Base-by-base conservation (phyloP, 2,113 vertebrate genomes). In the Eira barbara region DNA sequence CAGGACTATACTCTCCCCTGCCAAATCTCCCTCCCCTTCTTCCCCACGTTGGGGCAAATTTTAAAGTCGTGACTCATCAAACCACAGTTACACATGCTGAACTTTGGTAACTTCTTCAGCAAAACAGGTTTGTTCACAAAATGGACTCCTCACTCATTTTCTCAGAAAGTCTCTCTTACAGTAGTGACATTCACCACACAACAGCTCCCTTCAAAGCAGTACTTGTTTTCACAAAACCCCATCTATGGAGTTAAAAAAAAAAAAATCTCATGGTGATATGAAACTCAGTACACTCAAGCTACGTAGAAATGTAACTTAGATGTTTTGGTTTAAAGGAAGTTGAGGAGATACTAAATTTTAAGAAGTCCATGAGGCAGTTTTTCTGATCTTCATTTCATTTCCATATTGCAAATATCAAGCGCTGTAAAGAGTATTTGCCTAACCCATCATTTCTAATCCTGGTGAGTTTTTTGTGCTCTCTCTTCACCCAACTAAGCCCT, bases 351-450 rank as follows among this genome's bases (percentile, higher is more conserved):
- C 17, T 83, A 49, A 4, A 52, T 94, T 96, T 95, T 91, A 67
- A 93, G 92, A 83, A 97, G 74, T 52, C 91, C 31, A 29, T 1
- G 3, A 97, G 82, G 11, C 79, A 52, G 63, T 31, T 47, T 4
- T 61, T 84, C 90, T 80, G 67, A 96, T 95, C 94, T 97, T 85
- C 83, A 87, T 91, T 96, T 65, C 89, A 71, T 17, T 97, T 98
- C 96, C 97, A 98, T 96, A 97, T 95, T 89, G 98, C 96, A 97
- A 97, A 97, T 97, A 97, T 97, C 98, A 97, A 94, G 86, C 96
- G 55, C 79, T 97, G 67, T 49, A 27, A 97, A 91, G 52, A 98
- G 83, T 94, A 95, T 83, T 95, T 79, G 57, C 21, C 74, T 96
- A 96, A 39, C 67, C 97, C 78, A 94, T 79, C 45, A 55, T 79